Conservation (phyloP, 2,113 vertebrate species). For the Lepus americanus region DNA sequence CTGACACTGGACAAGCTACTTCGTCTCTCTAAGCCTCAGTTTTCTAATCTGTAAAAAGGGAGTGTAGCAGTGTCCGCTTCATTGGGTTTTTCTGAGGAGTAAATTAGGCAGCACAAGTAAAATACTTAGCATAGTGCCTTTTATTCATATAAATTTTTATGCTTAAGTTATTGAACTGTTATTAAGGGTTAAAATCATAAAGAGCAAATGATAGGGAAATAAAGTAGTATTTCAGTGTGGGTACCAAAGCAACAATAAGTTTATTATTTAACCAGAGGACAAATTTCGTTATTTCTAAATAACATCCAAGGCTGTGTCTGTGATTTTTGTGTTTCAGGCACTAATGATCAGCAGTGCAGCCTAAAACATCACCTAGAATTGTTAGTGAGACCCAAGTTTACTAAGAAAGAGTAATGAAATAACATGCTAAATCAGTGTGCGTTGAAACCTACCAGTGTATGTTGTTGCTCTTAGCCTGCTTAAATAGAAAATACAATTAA, state of each 20-base stretch:
- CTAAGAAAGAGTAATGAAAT: neutral
- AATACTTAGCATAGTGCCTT: neutral
- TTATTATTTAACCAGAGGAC: constrained; percentile 22
- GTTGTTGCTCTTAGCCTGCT: constrained; percentile 2
- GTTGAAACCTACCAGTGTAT: neutral
- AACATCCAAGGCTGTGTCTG: neutral
- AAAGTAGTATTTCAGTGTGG: neutral
- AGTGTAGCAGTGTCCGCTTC: neutral
- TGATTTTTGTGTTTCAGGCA: neutral
- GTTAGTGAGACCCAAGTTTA: neutral
- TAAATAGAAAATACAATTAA: constrained; percentile 16
- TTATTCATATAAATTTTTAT: neutral
- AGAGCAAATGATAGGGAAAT: neutral
- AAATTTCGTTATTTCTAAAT: neutral
- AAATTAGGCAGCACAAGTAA: neutral
- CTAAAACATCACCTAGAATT: neutral
- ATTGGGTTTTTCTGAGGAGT: neutral
- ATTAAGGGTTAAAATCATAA: neutral
- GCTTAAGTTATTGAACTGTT: neutral
- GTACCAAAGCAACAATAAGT: neutral
- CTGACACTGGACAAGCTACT: neutral
- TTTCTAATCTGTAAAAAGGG: constrained; percentile 16
- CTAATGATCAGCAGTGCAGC: neutral
- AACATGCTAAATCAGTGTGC: neutral
- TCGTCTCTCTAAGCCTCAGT: neutral